Base-by-base conservation (phyloP, 2,888 invertebrate genomes). In the Macropis europaea region DNA sequence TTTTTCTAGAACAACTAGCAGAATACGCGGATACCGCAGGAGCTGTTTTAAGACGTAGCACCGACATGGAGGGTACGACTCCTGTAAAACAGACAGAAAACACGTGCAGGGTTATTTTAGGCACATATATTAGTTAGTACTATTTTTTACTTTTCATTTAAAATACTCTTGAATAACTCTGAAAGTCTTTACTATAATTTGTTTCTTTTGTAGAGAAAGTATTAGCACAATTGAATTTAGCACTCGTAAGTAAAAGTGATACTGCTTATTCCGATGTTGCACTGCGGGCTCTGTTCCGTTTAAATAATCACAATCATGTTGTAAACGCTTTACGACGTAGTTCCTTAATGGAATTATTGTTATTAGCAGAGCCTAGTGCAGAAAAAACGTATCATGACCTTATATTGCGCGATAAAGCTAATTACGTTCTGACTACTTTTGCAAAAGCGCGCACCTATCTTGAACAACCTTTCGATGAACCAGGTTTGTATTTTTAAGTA, bases 271-370 rank as follows among this genome's bases (percentile, higher is more conserved):
- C 94, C 36, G 98, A 98, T 87, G 91, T 92, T 42, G 96, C 96
- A 2, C 92, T 98, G 13, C 95, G 96, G 83, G 95, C 97, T 5
- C 93, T 98, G 57, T 99, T 99, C 87, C 93, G 97, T 69, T 91
- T 99, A 42, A 99, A 99, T 90, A 99, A 99, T 90, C 97, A 96
- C 78, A 95, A 98, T 89, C 98, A 99, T 87, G 95, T 99, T 71
- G 91, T 98, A n/a, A 97, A 97, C 91, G 96, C 97, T 7, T 91
- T 99, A 22, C 96, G 96, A 82, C 93, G 97, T 80, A 97, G 95
- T 68, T 95, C 94, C 17, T 91, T 98, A 2, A 91, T 99, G 85
- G 96, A 97, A 81, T 91, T 98, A 62, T 93, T 98, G 50, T 92
- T 93, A 72, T 90, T 96, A 68, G 95, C 96, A 0, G 97, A 97